Percentiles rank a stretch among this genome's conserved stretches.
phyloP scores from a whole-genome alignment of 2,113 vertebrate genomes.

The Oreochromis tanganicae region DNA sequence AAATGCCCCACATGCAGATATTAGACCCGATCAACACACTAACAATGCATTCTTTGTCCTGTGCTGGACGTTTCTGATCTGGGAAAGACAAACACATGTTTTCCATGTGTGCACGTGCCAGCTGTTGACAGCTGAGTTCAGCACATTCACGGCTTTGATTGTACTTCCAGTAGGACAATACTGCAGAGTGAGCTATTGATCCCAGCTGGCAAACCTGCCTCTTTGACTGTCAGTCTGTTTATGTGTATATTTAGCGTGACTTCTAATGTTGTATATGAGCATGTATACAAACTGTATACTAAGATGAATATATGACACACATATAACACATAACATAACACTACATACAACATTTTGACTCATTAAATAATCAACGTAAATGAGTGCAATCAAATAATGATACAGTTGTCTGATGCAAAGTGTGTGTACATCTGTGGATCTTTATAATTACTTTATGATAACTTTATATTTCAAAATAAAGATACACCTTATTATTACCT shows the following conservation, averaged over 20 bases:
- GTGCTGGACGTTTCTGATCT: constrained; percentile 19
- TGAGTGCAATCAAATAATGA: background rate
- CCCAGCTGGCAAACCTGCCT: background rate
- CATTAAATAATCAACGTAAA: background rate
- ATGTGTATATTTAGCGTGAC: background rate
- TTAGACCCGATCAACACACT: background rate
- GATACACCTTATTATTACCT: background rate
- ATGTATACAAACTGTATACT: background rate
- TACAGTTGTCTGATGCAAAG: background rate
- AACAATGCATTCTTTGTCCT: constrained; percentile 37
- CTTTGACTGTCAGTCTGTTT: background rate
- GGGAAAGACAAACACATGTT: constrained; percentile 21
- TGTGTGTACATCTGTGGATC: background rate
- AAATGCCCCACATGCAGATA: background rate
- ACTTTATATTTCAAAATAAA: background rate
- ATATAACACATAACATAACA: background rate
- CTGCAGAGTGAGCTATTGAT: background rate
- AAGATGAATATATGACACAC: background rate
- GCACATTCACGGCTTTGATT: constrained; percentile 41
- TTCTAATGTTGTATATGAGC: background rate
- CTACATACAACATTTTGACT: background rate
- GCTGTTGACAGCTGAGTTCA: constrained; percentile 26
- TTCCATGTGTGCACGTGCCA: background rate
- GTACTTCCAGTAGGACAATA: constrained; percentile 6
- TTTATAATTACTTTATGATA: background rate